A percentile compares a stretch with the other conserved stretches of the same genome.
Evolutionary conservation across 2,113 vertebrate genomes (phyloP).

Genomic region (Talpa occidentalis): DNA sequence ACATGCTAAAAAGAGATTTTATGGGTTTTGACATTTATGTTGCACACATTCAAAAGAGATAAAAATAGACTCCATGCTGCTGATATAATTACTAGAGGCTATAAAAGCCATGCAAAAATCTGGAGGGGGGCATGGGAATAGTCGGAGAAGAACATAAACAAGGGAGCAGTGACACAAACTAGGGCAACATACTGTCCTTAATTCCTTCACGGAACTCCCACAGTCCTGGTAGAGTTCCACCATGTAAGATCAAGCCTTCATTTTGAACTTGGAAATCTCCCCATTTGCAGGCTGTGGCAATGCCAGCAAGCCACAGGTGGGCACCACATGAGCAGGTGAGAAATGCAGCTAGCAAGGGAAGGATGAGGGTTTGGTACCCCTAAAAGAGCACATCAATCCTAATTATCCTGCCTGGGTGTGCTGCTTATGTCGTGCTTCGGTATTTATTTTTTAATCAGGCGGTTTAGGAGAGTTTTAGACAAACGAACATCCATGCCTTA

Average conservation of each 20-base stretch:
- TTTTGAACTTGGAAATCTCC: slow-evolving; percentile 63
- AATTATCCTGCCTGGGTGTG: neutral
- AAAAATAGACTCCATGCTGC: slow-evolving; percentile 75
- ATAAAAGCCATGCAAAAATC: slow-evolving; percentile 62
- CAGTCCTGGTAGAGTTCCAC: neutral
- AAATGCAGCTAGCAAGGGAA: slow-evolving; percentile 22
- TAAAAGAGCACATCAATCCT: slow-evolving; percentile 56
- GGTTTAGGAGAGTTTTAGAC: slow-evolving; percentile 38
- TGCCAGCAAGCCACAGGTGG: slow-evolving; percentile 80
- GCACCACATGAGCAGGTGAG: slow-evolving; percentile 79
- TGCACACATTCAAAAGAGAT: slow-evolving; percentile 66
- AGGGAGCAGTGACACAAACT: slow-evolving; percentile 53
- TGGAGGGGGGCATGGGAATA: slow-evolving; percentile 63
- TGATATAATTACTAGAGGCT: slow-evolving; percentile 74
- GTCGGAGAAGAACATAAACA: slow-evolving; percentile 69
- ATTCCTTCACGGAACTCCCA: neutral
- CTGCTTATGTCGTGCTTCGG: fast-evolving
- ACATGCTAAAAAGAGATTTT: slow-evolving; percentile 57
- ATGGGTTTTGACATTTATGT: slow-evolving; percentile 66
- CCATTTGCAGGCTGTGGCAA: slow-evolving; percentile 61
- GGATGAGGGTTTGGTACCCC: slow-evolving; percentile 30
- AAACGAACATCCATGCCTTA: neutral
- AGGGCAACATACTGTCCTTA: slow-evolving; percentile 39
- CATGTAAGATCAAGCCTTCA: neutral
- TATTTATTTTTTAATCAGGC: neutral